Evolutionary conservation across 2,113 vertebrate species (phyloP).

Genomic region (Oostethus manadensis): DNA sequence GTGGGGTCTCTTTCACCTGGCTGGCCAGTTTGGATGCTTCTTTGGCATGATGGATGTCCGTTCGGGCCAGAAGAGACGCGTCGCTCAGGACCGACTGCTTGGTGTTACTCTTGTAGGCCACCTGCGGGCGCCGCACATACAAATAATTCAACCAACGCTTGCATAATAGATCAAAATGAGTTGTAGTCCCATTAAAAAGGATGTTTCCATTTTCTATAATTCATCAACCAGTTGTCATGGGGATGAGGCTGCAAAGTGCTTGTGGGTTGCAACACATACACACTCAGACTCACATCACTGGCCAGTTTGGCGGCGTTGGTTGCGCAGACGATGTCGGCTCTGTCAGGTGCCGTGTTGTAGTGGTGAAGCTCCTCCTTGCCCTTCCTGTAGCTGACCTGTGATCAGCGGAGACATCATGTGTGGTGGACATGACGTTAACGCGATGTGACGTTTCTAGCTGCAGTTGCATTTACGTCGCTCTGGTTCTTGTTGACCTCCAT

Average conservation of each 20-base stretch:
- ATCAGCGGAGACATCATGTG: neutral
- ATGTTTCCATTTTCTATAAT: neutral
- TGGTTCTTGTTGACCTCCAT: conserved; percentile 77
- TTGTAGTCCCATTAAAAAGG: neutral
- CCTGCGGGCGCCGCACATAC: conserved; percentile 59
- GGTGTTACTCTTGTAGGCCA: conserved; percentile 75
- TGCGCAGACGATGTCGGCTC: conserved; percentile 84
- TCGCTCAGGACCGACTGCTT: conserved; percentile 71
- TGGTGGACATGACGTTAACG: neutral
- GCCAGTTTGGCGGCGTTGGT: conserved; percentile 81
- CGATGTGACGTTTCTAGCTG: neutral
- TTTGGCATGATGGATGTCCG: conserved; percentile 85
- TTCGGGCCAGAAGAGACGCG: conserved; percentile 74
- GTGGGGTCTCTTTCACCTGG: conserved; percentile 75
- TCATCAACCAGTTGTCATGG: neutral
- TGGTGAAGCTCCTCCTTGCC: conserved; percentile 72
- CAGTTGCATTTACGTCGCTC: conserved; percentile 40
- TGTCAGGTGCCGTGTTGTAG: conserved; percentile 72
- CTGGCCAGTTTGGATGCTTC: conserved; percentile 83
- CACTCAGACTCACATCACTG: conserved; percentile 77
- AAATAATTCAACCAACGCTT: neutral
- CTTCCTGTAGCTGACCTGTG: conserved; percentile 82
- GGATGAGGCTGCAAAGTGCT: neutral
- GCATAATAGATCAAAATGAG: neutral
- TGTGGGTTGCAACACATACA: neutral